Evolutionary conservation across 2,113 vertebrate species (phyloP).

Genomic region (Hyperoodon ampullatus): DNA sequence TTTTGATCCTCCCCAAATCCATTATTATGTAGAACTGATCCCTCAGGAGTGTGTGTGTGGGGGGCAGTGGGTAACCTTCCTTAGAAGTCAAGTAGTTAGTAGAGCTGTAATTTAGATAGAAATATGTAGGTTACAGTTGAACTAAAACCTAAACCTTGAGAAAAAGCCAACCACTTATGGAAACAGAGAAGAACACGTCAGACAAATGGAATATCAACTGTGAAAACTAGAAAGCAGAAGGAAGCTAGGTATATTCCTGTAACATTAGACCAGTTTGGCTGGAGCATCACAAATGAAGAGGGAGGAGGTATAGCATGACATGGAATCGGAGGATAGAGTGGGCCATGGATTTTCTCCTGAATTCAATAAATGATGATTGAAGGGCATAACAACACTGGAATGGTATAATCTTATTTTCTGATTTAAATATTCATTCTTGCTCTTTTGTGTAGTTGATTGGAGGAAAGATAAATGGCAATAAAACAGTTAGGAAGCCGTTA

Average conservation of each 20-base stretch:
- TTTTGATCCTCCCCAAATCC: background rate
- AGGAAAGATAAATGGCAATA: background rate
- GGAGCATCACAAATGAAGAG: background rate
- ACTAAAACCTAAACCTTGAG: background rate
- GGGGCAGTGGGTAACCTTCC: background rate
- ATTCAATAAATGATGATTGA: background rate
- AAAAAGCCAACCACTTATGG: background rate
- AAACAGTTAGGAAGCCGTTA: background rate
- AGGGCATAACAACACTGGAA: background rate
- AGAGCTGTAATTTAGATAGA: background rate
- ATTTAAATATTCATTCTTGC: background rate
- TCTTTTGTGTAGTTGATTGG: background rate
- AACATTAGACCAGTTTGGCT: background rate
- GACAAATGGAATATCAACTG: background rate
- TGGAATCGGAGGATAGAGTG: background rate
- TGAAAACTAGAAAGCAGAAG: background rate
- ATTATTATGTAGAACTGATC: background rate
- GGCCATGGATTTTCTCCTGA: background rate
- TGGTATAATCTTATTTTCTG: background rate
- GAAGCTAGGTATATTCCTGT: background rate
- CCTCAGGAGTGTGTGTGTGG: fast-evolving
- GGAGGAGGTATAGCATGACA: background rate
- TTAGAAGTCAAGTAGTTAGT: background rate
- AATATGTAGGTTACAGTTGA: background rate
- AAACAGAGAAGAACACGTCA: background rate